phyloP scores from a whole-genome alignment of 1,140 invertebrate genomes.

The Cylas formicarius region DNA sequence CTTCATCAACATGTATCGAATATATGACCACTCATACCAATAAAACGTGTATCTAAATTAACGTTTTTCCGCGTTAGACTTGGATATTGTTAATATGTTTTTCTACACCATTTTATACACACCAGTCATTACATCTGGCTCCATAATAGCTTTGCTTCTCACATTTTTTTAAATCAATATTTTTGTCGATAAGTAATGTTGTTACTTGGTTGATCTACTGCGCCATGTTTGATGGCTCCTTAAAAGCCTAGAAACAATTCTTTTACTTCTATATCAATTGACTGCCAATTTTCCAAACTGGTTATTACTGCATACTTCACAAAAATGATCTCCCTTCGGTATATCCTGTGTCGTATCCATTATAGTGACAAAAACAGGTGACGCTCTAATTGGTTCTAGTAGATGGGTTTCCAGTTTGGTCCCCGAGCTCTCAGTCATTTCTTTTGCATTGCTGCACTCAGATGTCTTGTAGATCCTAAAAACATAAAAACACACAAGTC shows the following conservation, averaged over 20 bases:
- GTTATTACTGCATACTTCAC: conserved; percentile 15
- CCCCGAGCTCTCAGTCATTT: conserved; percentile 30
- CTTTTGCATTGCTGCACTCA: conserved; percentile 15
- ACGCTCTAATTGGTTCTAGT: conserved; percentile 26
- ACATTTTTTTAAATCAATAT: neutral
- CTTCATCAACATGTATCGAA: too few relatives aligned
- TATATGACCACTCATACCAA: too few relatives aligned
- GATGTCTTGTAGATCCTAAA: conserved; percentile 12
- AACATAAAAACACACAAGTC: conserved; percentile 6
- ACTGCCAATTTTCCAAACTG: conserved; percentile 7
- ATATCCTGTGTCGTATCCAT: conserved; percentile 35
- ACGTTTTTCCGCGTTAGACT: too few relatives aligned
- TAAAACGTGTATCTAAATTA: too few relatives aligned
- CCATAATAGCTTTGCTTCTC: neutral
- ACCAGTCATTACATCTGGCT: neutral
- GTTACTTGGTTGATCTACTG: too few relatives aligned
- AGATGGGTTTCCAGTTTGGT: conserved; percentile 19
- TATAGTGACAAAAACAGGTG: conserved; percentile 30
- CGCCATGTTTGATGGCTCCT: too few relatives aligned
- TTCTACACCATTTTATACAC: neutral
- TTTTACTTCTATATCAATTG: conserved; percentile 8
- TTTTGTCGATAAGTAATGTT: neutral
- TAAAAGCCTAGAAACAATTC: too few relatives aligned
- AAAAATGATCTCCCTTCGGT: too few relatives aligned
- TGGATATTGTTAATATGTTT: too few relatives aligned